Conservation (phyloP, 2,113 vertebrate species). For the Aegithalos caudatus region DNA sequence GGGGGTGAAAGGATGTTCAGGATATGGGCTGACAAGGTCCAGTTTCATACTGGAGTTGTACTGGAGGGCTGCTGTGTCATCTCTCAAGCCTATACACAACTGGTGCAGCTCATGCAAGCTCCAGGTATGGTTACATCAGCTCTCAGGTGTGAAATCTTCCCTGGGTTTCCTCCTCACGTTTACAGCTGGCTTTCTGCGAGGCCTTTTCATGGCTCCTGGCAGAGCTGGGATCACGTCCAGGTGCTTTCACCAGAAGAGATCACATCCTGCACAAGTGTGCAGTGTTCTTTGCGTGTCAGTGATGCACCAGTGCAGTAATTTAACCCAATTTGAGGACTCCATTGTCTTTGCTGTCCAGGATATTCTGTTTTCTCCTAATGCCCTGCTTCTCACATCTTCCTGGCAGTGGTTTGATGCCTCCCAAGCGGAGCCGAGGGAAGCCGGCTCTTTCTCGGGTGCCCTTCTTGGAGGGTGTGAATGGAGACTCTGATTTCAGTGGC, state of each 20-base stretch:
- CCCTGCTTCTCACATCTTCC: background rate
- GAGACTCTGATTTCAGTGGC: conserved; percentile 83
- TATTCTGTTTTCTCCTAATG: background rate
- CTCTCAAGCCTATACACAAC: background rate
- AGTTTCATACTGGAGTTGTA: background rate
- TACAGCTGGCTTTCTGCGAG: background rate
- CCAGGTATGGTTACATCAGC: background rate
- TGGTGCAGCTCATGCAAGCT: background rate
- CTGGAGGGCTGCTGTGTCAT: background rate
- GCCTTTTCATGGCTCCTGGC: background rate
- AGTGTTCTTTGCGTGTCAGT: background rate
- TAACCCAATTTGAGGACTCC: background rate
- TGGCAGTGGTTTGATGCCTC: conserved; percentile 77
- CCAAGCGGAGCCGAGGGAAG: conserved; percentile 91
- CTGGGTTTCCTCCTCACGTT: background rate
- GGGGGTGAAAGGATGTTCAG: background rate
- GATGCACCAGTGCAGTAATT: background rate
- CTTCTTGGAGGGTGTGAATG: conserved; percentile 86
- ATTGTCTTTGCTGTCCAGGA: background rate
- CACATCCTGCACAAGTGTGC: background rate
- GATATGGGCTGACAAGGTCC: background rate
- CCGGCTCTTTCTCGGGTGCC: conserved; percentile 92
- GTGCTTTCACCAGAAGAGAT: background rate
- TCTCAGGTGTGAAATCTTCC: background rate
- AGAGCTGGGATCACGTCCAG: background rate